Evolutionary conservation across 2,113 vertebrate species (phyloP).

Genomic region (Buteo buteo): DNA sequence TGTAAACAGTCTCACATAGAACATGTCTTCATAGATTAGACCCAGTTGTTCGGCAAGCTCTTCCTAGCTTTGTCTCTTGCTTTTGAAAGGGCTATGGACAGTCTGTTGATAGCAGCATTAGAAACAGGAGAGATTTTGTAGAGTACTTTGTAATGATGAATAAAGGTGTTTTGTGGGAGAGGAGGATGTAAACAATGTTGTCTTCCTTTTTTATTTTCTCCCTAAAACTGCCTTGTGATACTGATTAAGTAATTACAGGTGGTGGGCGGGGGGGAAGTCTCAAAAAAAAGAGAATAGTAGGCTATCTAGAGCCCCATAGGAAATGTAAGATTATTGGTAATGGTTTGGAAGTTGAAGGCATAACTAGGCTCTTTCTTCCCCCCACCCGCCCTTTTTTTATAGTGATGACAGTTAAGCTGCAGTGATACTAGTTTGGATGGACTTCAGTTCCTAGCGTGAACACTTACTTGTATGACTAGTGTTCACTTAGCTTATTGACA

Average conservation of each 20-base stretch:
- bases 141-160: neutral
- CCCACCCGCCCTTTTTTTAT: neutral
- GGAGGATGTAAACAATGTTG: neutral
- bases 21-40: neutral
- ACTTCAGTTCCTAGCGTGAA: neutral
- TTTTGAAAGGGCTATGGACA: neutral
- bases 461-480: neutral
- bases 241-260: neutral
- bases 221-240: neutral
- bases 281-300: neutral
- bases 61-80: neutral
- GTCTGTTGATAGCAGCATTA: neutral
- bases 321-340: neutral
- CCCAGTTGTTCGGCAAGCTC: neutral
- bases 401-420: neutral
- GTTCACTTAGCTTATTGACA: neutral
- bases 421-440: neutral
- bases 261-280: rapidly evolving
- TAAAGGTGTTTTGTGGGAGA: neutral
- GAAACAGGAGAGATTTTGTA: neutral
- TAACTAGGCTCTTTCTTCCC: neutral
- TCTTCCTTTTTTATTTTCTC: neutral
- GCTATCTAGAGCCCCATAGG: neutral
- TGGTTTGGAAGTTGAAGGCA: neutral
- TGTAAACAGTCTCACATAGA: neutral